Percentiles rank a stretch among this genome's conserved stretches.
These are phyloP conservation scores for Exaiptasia diaphana DNA, from an alignment of 64 coral and sea anemone species.

Conservation along the genomic window DNA sequence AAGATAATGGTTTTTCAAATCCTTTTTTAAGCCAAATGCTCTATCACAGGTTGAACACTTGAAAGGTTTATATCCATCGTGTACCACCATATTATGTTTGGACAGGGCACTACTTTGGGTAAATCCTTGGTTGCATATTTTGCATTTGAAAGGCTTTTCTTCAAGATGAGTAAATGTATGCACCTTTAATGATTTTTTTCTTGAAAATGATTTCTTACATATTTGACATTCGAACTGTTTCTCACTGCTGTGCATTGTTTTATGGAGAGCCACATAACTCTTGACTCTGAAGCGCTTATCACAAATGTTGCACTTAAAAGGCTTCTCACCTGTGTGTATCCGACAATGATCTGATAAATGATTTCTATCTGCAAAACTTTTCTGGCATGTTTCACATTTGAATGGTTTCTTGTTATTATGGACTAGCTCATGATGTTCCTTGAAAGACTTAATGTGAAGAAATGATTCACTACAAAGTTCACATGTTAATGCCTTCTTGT, in stretches of 20 bases:
- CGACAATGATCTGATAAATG: background rate
- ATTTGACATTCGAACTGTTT: background rate
- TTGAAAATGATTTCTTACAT: background rate
- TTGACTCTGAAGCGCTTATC: background rate
- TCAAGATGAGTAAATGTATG: background rate
- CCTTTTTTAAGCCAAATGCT: background rate
- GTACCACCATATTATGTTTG: background rate
- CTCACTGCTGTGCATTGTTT: background rate
- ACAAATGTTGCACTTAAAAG: background rate
- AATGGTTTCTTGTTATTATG: background rate
- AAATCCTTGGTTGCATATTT: background rate
- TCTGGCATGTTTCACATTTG: background rate
- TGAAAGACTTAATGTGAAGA: background rate
- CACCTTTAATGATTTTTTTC: background rate
- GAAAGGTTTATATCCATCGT: no score
- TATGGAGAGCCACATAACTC: background rate
- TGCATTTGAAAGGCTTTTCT: background rate
- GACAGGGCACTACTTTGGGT: background rate
- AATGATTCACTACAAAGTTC: background rate
- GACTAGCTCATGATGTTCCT: background rate
- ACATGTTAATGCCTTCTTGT: background rate
- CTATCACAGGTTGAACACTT: background rate
- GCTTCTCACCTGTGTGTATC: constrained; percentile 9
- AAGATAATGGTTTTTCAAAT: background rate
- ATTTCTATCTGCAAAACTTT: background rate